Evolutionary conservation across 2,888 invertebrate species (phyloP), one percentile per base, ranked within the genome.

Genomic region (Chesias legatella): DNA sequence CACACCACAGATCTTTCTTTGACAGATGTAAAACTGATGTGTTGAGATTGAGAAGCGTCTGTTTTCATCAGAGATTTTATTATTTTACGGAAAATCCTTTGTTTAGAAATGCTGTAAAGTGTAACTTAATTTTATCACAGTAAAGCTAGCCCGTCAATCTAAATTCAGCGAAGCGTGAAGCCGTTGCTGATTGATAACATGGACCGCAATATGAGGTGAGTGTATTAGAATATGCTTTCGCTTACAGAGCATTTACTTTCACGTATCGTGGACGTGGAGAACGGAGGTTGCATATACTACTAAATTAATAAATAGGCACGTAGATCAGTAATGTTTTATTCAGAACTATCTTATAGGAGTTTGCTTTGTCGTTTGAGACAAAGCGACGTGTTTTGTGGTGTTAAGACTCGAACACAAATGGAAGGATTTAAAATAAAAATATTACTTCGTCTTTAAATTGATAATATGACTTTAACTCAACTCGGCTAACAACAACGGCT

Each of bases 141-240:
- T 58, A 61, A 48, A 59, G 53, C 34, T 64, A 61, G 52, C 33
- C 26, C 25, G 31, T 27, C 7, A 44, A 22, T 29, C 17, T 47
- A 37, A 50, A 45, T 37, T 39, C 33, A 53, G 45, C 33, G 22
- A 37, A 47, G 26, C 49, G 33, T 27, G 31, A 45, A 33, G 37
- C 36, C 31, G 42, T 48, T 32, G 36, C 58, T 63, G 58, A 60
- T 64, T 62, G 48, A 55, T 63, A 78, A 67, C 52, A 84, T 84
- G 82, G 84, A 84, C 63, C 80, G 84, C 63, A 85, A 75, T 81
- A 80, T 85, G 82, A 86, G 88, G 88, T 84, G 66, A 75, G 82
- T 33, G 20, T 10, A 43, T 13, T 62, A 58, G 54, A 63, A 68
- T 69, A 58, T 68, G 57, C 66, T 67, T 70, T 74, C 59, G 58